Base-by-base conservation (phyloP, 2,797 vertebrate genomes). In the Ataeniobius toweri region DNA sequence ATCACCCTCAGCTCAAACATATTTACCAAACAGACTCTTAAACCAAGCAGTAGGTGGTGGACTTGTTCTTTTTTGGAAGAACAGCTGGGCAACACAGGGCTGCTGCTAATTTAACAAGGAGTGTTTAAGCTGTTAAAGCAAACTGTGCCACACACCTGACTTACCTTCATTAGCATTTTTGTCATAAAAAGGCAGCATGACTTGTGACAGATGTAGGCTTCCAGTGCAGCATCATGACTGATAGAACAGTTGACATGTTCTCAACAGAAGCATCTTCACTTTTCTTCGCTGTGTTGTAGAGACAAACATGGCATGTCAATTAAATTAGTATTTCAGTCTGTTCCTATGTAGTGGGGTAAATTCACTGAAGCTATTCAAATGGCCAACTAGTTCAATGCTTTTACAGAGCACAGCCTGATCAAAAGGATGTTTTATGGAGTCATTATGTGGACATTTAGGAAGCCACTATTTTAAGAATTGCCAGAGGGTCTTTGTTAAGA, bases 141-240 rank as follows among this genome's bases (percentile, higher is more conserved):
- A 69, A 87, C 87, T 83, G 79, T 80, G 88, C 79, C 8, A 61
- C 76, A 73, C 88, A 88, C 69, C 83, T 80, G 89, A 86, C 74
- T 79, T 69, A n/a, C 63, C 79, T 74, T 87, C 76, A 90, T 91
- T 87, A 81, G 85, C 55, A 83, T 87, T 86, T 82, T 18, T 69
- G 80, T 74, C 51, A 72, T 20, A 76, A 77, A 72, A 36, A 70
- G 77, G 76, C 83, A 75, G 80, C 78, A 9, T 48, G 85, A 69
- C 67, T 82, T 26, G 63, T 87, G 86, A 86, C 83, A 81, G 85
- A 79, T 77, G 73, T 82, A 22, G 81, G 80, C 80, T 78, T 80
- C 75, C 79, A 50, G 74, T 69, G 73, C 50, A n/a, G 70, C 76
- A 0, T 36, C 58, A 1, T 87, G 89, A 88, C 72, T 80, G 81